Evolutionary conservation across 30 jellyfish, hydroid and myxozoan species (phyloP), one percentile per base, ranked within the genome.

Genomic region (Hydra vulgaris): DNA sequence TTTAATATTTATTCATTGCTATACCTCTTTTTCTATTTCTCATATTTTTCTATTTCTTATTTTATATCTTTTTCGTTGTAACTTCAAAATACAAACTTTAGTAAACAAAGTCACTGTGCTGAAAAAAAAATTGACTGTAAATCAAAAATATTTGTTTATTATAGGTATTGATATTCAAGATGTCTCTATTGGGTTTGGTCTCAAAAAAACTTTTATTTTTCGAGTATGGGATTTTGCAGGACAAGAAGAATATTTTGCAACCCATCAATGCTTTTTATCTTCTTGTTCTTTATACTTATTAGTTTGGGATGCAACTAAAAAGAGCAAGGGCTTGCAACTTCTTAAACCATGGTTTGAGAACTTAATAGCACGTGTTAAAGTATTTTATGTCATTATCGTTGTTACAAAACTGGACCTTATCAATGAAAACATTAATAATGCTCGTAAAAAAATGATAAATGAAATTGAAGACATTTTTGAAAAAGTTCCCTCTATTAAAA

Each of bases 181-280:
- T 12, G 70, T 78, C 18, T 25, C 23, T 16, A 72, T 24, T 15
- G 16, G n/a, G n/a, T n/a, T n/a, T n/a, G n/a, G 27, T 68, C 8
- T n/a, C 8, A 68, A 68, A 23, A 68, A 68, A 68, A 25, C 74
- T 0, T 87, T 66, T 61, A 71, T 85, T 0, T 91, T 91, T 85
- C 89, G 90, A 40, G 94, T 89, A 70, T 91, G 98, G 98, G 98
- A 91, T 70, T 91, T 91, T 83, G 98, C 96, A 56, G 98, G 98
- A 25, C 96, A 91, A 27, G 96, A 87, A 27, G 98, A 91, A 26
- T 91, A 91, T 72, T 91, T 86, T 26, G 95, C 98, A 18, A 91
- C 98, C 0, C 98, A 91, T 70, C 98, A 91, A 40, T 86, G 96
- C 81, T 91, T 91, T 71, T 72, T 91, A 27, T 91, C 98, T 17